phyloP scores from a whole-genome alignment of 2,113 vertebrate genomes.

The Calyptommatus sinebrachiatus region DNA sequence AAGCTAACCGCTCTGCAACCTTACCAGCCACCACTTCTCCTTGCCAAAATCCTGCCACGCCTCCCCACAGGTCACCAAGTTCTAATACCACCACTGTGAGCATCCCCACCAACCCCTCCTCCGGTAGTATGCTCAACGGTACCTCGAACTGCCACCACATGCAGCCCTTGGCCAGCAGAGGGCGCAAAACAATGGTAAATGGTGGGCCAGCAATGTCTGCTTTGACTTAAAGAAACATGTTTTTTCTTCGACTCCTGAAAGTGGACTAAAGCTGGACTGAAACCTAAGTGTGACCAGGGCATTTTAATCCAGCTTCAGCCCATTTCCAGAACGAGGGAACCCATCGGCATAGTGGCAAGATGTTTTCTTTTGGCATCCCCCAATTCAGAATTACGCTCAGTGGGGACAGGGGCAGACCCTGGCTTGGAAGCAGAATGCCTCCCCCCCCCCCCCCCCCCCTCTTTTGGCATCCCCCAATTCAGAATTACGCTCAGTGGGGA shows the following conservation, averaged over 20 bases:
- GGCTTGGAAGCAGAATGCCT: accelerated
- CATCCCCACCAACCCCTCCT: constrained; percentile 52
- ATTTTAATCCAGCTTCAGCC: too few species aligned
- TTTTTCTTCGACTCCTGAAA: too few species aligned
- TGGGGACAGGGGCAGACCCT: too few species aligned
- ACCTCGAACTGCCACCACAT: constrained; percentile 78
- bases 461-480: too few species aligned
- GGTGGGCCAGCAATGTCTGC: constrained; percentile 69
- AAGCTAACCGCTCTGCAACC: constrained; percentile 82
- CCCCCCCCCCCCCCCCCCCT: accelerated
- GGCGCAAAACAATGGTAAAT: constrained; percentile 85
- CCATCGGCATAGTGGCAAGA: too few species aligned
- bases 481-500: too few species aligned
- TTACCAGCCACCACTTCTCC: constrained; percentile 72
- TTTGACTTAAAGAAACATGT: constrained; percentile 72
- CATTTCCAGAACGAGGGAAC: too few species aligned
- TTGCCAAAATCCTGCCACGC: constrained; percentile 75
- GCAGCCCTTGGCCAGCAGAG: constrained; percentile 68
- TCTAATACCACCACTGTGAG: constrained; percentile 71
- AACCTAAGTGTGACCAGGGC: too few species aligned
- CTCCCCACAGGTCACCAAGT: constrained; percentile 73
- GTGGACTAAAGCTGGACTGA: too few species aligned
- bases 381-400: too few species aligned
- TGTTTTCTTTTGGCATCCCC: too few species aligned
- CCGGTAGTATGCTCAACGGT: constrained; percentile 63